These are phyloP conservation scores for Drosophila pruinosa DNA, from an alignment of 1,140 invertebrate genomes.

Conservation along the genomic window DNA sequence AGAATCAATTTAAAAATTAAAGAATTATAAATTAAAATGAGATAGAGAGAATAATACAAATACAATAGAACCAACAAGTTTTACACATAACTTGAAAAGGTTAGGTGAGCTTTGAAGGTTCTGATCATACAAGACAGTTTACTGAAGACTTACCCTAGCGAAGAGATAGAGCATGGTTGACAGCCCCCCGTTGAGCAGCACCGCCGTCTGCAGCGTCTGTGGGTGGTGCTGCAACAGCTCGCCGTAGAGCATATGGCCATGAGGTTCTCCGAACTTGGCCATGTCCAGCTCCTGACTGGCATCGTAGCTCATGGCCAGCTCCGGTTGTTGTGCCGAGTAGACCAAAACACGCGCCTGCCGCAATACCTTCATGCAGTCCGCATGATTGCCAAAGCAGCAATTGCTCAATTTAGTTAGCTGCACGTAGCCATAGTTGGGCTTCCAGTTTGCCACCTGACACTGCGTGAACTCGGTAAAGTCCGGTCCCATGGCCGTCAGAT, in stretches of 20 bases:
- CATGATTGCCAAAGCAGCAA: conserved; percentile 56
- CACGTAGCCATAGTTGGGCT: conserved; percentile 74
- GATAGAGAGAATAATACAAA: too few species aligned
- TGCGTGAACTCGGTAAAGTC: conserved; percentile 77
- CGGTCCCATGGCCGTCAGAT: conserved; percentile 77
- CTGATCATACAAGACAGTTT: too few species aligned
- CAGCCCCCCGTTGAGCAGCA: conserved; percentile 65
- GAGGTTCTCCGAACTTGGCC: conserved; percentile 60
- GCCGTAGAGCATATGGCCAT: conserved; percentile 73
- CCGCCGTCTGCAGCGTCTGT: conserved; percentile 71
- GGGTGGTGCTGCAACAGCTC: conserved; percentile 66
- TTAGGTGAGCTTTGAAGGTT: too few species aligned
- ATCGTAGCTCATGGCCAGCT: conserved; percentile 70
- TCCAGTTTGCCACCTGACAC: conserved; percentile 77
- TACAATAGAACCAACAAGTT: too few species aligned
- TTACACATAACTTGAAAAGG: too few species aligned
- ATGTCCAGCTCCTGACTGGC: conserved; percentile 67
- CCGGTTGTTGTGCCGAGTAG: conserved; percentile 70
- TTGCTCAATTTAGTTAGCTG: conserved; percentile 52
- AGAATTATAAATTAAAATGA: too few species aligned
- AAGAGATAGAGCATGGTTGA: conserved; percentile 76
- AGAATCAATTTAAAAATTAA: too few species aligned
- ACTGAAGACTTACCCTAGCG: conserved; percentile 57
- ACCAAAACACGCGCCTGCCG: conserved; percentile 56
- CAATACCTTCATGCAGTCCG: conserved; percentile 66